phyloP scores from a whole-genome alignment of 1,140 invertebrate species.

The Aphis gossypii region DNA sequence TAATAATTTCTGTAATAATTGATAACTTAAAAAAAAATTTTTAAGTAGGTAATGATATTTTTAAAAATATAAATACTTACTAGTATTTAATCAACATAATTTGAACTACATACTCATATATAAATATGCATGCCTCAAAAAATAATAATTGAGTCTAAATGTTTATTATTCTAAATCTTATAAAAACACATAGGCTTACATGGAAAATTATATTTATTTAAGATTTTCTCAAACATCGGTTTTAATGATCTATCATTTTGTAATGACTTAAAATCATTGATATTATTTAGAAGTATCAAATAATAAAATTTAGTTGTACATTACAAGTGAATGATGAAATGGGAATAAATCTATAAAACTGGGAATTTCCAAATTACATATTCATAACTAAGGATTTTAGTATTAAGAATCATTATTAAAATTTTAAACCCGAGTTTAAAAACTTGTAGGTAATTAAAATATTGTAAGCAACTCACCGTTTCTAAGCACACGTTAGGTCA shows the following conservation, averaged over 20 bases:
- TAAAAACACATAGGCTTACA: neutral
- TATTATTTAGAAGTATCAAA: neutral
- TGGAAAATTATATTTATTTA: no score
- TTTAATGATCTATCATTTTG: no score
- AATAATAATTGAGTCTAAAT: neutral
- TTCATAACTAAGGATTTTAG: neutral
- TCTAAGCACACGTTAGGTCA: neutral
- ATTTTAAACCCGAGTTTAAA: neutral
- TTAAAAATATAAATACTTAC: no score
- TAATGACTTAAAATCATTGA: no score
- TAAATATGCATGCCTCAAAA: no score
- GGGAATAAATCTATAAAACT: neutral
- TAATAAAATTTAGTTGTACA: neutral
- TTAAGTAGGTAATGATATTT: no score
- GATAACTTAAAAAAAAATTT: no score
- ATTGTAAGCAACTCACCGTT: neutral
- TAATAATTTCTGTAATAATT: no score
- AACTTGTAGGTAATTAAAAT: neutral
- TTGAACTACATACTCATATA: neutral
- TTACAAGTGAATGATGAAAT: neutral
- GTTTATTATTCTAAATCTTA: neutral
- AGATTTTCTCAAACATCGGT: neutral
- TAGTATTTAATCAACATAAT: neutral
- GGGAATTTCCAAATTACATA: neutral
- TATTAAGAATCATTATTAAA: neutral